phyloP scores from a whole-genome alignment of 1,140 invertebrate genomes.

The Oreohelix idahoensis region DNA sequence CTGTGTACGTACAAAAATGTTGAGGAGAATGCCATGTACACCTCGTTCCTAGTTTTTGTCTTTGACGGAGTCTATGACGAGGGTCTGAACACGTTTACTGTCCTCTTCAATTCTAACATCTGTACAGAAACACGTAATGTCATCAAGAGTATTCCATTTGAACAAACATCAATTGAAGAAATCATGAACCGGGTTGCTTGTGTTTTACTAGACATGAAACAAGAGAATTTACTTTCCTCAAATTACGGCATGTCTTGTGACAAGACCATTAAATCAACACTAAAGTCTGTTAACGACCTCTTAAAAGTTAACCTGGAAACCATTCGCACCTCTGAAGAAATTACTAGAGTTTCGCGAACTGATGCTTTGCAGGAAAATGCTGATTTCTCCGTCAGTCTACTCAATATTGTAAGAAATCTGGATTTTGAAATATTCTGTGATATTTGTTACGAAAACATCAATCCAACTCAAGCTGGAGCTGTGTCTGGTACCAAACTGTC shows the following conservation, averaged over 20 bases:
- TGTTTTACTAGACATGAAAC: slow-evolving; percentile 24
- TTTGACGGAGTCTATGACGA: slow-evolving; percentile 23
- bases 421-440: slow-evolving; percentile 33
- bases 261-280: background rate
- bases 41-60: slow-evolving; percentile 8
- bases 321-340: background rate
- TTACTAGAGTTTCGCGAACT: background rate
- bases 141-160: background rate
- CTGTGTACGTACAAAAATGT: background rate
- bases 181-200: background rate
- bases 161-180: background rate
- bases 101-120: slow-evolving; percentile 4
- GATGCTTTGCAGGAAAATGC: background rate
- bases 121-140: background rate
- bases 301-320: background rate
- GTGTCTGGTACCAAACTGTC: slow-evolving; percentile 46
- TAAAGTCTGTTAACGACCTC: background rate
- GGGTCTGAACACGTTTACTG: slow-evolving; percentile 6
- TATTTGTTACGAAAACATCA: slow-evolving; percentile 53
- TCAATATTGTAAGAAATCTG: background rate
- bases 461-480: background rate
- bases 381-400: background rate
- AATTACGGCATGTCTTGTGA: no score
- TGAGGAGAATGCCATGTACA: background rate
- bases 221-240: background rate